Evolutionary conservation across 2,113 vertebrate genomes (phyloP), one percentile per base, ranked within the genome.

Genomic region (Taurulus bubalis): DNA sequence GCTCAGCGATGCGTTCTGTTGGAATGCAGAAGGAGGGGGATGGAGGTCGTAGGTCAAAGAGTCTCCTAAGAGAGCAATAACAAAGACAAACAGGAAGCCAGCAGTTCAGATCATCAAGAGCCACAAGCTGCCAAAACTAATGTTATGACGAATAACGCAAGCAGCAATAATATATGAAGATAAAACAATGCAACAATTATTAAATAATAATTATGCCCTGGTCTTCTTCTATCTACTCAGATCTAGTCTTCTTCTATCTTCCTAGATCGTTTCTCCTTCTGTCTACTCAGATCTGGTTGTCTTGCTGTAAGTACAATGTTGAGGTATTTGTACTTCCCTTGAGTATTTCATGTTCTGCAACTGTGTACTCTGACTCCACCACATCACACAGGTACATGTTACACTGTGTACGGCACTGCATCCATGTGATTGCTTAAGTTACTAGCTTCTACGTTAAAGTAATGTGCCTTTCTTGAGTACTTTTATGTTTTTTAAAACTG

Each of bases 41-140:
- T n/a, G n/a, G 79, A 69, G 83, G 77, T 77, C 45, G 9, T 75
- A 71, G 84, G 83, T 81, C 77, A 88, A 34, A 74, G 87, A 71
- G 77, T 56, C 77, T 68, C 79, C 69, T 47, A 40, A 62, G 68
- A 77, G 42, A 63, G 45, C 1, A 2, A 58, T 30, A 34, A n/a
- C 51, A 15, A n/a, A 82, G 71, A 82, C 60, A 22, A 60, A 47
- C 55, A 64, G 26, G 79, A 47, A 62, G 64, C 11, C 26, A 45
- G 24, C 20, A 34, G 40, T 30, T 71, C 8, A 24, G 8, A 68
- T n/a, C 0, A 42, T 14, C 8, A n/a, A 40, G 32, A 51, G 22
- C 30, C 16, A 36, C 24, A 36, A 2, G 45, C 47, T 45, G 53
- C 34, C 51, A 26, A 28, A 38, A 22, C 8, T 18, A 8, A 1